phyloP scores from a whole-genome alignment of 2,888 invertebrate genomes.

The Stegophylla sp. region DNA sequence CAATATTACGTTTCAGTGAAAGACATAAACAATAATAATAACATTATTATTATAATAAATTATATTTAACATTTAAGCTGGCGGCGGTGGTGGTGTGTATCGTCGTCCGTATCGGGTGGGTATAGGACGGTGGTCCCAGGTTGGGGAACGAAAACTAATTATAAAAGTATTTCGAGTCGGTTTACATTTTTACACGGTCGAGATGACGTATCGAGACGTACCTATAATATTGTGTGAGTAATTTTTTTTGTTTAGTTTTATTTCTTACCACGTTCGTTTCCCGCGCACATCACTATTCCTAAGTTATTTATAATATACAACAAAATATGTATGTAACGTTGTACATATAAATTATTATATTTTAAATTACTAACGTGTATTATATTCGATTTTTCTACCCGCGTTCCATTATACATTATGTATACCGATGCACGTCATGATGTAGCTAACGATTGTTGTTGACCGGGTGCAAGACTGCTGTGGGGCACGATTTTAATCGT shows the following conservation, averaged over 20 bases:
- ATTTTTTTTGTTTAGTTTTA: too few species aligned
- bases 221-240: too few species aligned
- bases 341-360: slow-evolving; percentile 3
- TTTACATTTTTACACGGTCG: slow-evolving; percentile 43
- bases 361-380: slow-evolving; percentile 34
- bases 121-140: slow-evolving; percentile 7
- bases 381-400: slow-evolving; percentile 43
- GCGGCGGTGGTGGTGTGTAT: too few species aligned
- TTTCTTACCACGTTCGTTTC: background rate
- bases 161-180: slow-evolving; percentile 35
- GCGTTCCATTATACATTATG: slow-evolving; percentile 27
- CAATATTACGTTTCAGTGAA: background rate
- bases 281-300: too few species aligned
- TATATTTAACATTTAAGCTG: too few species aligned
- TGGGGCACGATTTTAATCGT: slow-evolving; percentile 56
- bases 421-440: slow-evolving; percentile 13
- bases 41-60: slow-evolving; percentile 12
- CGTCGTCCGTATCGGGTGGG: too few species aligned
- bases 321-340: too few species aligned
- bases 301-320: too few species aligned
- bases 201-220: slow-evolving; percentile 12
- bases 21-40: background rate
- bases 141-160: slow-evolving; percentile 48
- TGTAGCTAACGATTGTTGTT: background rate
- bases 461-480: slow-evolving; percentile 43